Percentiles rank a stretch among this genome's conserved stretches.
phyloP scores from a whole-genome alignment of 2,888 invertebrate genomes.

The Epiblema foenella region DNA sequence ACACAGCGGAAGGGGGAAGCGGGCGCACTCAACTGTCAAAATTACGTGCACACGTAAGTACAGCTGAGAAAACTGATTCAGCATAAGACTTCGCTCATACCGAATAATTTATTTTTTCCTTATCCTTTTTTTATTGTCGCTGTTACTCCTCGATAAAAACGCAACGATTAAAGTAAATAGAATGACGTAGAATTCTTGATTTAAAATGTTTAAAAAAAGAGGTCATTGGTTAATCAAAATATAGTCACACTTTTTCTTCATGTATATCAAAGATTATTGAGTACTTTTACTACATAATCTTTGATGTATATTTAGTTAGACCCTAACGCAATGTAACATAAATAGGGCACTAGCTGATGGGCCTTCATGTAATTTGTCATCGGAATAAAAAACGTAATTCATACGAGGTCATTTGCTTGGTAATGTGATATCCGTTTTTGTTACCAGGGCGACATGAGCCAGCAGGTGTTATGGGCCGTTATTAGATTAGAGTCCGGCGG shows the following conservation, averaged over 20 bases:
- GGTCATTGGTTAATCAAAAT: background rate
- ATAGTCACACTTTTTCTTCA: too few relatives aligned
- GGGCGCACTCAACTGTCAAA: slow-evolving; percentile 59
- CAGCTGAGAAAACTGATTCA: slow-evolving; percentile 49
- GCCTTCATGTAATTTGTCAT: too few relatives aligned
- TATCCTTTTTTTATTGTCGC: background rate
- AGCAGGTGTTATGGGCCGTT: slow-evolving; percentile 28
- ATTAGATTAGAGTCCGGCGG: slow-evolving; percentile 15
- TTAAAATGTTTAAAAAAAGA: background rate
- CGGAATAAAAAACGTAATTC: background rate
- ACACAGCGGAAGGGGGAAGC: slow-evolving; percentile 44
- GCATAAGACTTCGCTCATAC: slow-evolving; percentile 15
- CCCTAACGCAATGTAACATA: background rate
- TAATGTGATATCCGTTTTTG: slow-evolving; percentile 29
- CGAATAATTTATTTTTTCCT: slow-evolving; percentile 19
- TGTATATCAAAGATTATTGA: too few relatives aligned
- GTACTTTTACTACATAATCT: background rate
- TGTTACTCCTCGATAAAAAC: background rate
- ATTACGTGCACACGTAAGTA: slow-evolving; percentile 54
- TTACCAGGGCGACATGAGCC: slow-evolving; percentile 29
- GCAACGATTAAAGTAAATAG: background rate
- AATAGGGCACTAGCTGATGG: too few relatives aligned
- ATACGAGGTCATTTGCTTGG: background rate
- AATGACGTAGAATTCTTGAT: background rate
- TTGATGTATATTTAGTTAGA: too few relatives aligned